Percentiles rank a stretch among this genome's conserved stretches.
Conservation (phyloP, 2,113 vertebrate genomes). For the Oreocharis arfaki region DNA sequence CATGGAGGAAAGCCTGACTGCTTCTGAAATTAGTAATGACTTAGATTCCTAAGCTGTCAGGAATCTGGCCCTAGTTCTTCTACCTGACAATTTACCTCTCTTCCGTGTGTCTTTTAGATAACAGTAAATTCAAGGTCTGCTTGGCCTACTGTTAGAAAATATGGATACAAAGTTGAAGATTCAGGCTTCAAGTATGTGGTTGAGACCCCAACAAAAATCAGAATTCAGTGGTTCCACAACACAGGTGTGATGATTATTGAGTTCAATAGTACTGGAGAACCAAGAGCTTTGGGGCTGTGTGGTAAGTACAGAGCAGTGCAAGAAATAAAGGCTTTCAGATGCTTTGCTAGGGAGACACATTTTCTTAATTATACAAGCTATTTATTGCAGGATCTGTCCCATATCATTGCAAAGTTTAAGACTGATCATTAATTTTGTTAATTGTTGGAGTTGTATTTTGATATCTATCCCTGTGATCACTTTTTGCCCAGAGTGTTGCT, state of each 20-base stretch:
- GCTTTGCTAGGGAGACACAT: background rate
- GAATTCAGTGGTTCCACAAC: constrained; percentile 93
- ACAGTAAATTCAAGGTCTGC: constrained; percentile 85
- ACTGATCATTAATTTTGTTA: background rate
- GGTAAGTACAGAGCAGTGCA: constrained; percentile 71
- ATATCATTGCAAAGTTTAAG: background rate
- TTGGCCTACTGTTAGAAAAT: constrained; percentile 86
- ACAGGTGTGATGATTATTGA: constrained; percentile 94
- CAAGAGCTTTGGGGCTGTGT: constrained; percentile 83
- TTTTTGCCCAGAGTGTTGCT: background rate
- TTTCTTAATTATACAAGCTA: background rate
- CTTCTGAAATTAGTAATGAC: background rate
- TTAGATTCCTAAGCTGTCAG: background rate
- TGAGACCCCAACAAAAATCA: constrained; percentile 83
- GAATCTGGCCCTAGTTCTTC: background rate
- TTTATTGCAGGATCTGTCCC: background rate
- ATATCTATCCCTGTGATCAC: background rate
- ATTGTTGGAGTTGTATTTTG: background rate
- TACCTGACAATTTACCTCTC: background rate
- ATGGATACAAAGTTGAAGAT: constrained; percentile 90
- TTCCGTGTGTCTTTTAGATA: constrained; percentile 69
- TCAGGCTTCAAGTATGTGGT: constrained; percentile 92
- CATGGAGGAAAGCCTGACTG: background rate
- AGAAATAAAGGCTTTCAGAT: background rate
- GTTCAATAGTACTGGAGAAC: constrained; percentile 72